phyloP scores from a whole-genome alignment of 2,113 vertebrate genomes.

The Labeo rohita region DNA sequence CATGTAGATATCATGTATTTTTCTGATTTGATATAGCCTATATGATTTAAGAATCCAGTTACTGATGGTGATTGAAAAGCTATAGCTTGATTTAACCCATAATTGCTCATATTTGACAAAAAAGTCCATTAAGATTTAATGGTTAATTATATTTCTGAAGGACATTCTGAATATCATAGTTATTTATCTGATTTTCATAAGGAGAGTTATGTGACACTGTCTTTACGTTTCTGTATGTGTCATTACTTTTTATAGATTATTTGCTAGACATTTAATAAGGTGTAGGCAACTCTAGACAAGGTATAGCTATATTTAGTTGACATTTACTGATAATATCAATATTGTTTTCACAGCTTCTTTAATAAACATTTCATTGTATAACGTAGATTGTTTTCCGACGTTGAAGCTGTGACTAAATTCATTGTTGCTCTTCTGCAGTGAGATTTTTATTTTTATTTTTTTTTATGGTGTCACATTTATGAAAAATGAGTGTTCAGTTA shows the following conservation, averaged over 20 bases:
- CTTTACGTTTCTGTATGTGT: neutral
- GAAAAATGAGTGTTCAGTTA: conserved; percentile 64
- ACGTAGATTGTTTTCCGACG: neutral
- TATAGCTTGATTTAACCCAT: neutral
- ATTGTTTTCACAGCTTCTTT: neutral
- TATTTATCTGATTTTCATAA: neutral
- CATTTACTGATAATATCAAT: neutral
- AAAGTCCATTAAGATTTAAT: conserved; percentile 38
- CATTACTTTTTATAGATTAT: neutral
- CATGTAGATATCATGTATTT: conserved; percentile 39
- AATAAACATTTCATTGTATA: neutral
- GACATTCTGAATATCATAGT: conserved; percentile 23
- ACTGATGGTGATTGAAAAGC: neutral
- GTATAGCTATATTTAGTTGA: neutral
- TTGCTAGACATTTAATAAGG: neutral
- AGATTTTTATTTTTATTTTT: neutral
- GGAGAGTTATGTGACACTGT: neutral
- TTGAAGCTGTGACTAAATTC: neutral
- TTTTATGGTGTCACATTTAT: conserved; percentile 58
- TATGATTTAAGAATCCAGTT: neutral
- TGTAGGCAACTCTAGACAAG: neutral
- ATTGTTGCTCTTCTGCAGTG: conserved; percentile 49
- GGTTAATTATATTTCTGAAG: conserved; percentile 36
- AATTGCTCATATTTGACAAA: neutral
- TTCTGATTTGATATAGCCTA: conserved; percentile 39